Percentiles rank a stretch among this genome's conserved stretches.
Conservation (phyloP, 1,140 invertebrate genomes). For the Nasonia longicornis region DNA sequence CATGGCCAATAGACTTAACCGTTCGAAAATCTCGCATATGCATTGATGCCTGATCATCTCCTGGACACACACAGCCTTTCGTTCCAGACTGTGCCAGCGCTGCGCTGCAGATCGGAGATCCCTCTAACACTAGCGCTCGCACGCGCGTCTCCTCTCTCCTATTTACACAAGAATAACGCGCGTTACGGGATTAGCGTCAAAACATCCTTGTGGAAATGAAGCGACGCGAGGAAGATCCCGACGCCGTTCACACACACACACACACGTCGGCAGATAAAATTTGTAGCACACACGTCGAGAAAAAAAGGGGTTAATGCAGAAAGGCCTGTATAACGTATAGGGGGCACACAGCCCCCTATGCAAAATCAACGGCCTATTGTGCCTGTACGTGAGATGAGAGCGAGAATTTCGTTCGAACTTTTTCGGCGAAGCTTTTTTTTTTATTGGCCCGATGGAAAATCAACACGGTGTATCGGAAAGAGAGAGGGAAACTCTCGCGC, state of each 20-base stretch:
- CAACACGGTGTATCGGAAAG: background rate
- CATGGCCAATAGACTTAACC: background rate
- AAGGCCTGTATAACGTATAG: no score
- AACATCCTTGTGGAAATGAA: constrained; percentile 48
- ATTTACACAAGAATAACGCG: constrained; percentile 50
- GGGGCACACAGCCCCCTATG: background rate
- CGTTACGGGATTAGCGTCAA: constrained; percentile 50
- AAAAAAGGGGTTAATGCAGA: constrained; percentile 1
- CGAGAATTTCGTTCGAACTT: background rate
- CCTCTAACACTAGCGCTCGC: constrained; percentile 16
- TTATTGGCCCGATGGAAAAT: background rate
- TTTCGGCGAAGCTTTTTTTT: background rate
- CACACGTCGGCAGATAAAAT: background rate
- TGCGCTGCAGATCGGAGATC: background rate
- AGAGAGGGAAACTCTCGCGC: no score
- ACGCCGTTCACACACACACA: background rate
- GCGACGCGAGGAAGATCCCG: constrained; percentile 14
- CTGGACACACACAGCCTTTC: background rate
- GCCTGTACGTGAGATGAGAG: constrained; percentile 4
- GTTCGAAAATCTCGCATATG: background rate
- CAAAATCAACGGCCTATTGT: constrained; percentile 26
- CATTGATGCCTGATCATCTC: background rate
- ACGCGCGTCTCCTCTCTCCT: constrained; percentile 30
- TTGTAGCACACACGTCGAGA: background rate
- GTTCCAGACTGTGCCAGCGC: background rate